A percentile compares a stretch with the other conserved stretches of the same genome.
Evolutionary conservation across 2,888 invertebrate species (phyloP).

Genomic region (Nematopogon swammerdamellus): DNA sequence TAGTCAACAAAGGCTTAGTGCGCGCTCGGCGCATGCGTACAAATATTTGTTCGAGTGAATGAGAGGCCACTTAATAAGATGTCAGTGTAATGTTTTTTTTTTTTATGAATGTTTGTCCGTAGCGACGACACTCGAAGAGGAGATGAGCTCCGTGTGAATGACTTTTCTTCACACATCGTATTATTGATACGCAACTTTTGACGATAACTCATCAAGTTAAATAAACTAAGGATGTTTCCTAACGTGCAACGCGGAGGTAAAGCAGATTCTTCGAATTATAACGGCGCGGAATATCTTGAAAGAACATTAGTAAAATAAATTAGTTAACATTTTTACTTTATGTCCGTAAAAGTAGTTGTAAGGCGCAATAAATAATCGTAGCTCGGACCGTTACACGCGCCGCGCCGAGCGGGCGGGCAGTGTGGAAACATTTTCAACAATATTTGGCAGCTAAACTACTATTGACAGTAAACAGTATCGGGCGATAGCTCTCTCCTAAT

Average conservation of each 20-base stretch:
- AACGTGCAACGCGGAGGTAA: too few species aligned
- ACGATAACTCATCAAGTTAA: too few species aligned
- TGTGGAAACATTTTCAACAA: background rate
- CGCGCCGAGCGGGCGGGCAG: too few species aligned
- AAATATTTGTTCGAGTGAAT: slow-evolving; percentile 37
- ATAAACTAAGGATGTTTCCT: too few species aligned
- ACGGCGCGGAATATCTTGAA: too few species aligned
- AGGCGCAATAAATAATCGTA: background rate
- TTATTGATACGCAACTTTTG: background rate
- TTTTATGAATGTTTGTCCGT: background rate
- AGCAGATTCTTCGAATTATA: too few species aligned
- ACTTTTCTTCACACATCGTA: background rate
- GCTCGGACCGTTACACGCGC: background rate
- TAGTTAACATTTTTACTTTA: too few species aligned
- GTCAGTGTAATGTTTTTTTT: slow-evolving; percentile 27
- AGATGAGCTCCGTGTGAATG: background rate
- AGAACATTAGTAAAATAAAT: too few species aligned
- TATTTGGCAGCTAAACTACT: background rate
- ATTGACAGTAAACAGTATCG: background rate
- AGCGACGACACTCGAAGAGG: background rate
- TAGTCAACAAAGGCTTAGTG: slow-evolving; percentile 26
- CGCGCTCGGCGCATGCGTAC: slow-evolving; percentile 25
- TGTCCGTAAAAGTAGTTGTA: too few species aligned
- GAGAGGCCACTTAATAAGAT: slow-evolving; percentile 39
- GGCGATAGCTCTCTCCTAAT: slow-evolving; percentile 18